Percentiles rank a stretch among this genome's conserved stretches.
Evolutionary conservation across 2,888 invertebrate genomes (phyloP).

Genomic region (Tetragonisca angustula): DNA sequence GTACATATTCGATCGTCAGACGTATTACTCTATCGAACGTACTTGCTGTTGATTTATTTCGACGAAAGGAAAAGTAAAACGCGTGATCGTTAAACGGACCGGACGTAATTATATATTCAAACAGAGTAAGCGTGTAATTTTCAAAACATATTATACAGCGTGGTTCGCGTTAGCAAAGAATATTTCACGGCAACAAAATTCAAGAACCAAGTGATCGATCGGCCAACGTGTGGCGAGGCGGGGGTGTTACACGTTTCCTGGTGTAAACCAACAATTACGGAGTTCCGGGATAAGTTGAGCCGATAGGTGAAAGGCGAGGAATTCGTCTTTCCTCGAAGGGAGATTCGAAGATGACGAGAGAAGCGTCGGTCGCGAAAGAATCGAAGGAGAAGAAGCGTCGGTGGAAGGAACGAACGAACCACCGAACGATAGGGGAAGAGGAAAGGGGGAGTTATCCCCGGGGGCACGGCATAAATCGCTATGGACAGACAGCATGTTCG

Average conservation of each 20-base stretch:
- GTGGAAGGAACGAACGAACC: conserved; percentile 42
- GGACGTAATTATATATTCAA: conserved; percentile 27
- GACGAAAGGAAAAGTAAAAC: neutral
- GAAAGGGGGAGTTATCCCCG: conserved; percentile 61
- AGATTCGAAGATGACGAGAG: conserved; percentile 58
- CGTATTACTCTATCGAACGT: neutral
- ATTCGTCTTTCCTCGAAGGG: conserved; percentile 69
- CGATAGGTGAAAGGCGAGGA: conserved; percentile 56
- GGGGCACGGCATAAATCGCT: conserved; percentile 77
- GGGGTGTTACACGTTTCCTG: conserved; percentile 55
- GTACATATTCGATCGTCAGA: neutral
- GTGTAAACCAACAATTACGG: conserved; percentile 66
- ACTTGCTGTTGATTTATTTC: neutral
- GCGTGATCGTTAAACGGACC: conserved; percentile 21
- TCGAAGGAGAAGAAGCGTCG: conserved; percentile 51
- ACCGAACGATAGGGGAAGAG: conserved; percentile 16
- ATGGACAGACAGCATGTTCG: conserved; percentile 81
- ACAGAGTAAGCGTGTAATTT: conserved; percentile 49
- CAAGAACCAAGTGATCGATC: conserved; percentile 62
- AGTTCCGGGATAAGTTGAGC: conserved; percentile 57
- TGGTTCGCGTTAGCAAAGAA: conserved; percentile 49
- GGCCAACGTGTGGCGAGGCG: neutral
- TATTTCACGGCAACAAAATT: conserved; percentile 47
- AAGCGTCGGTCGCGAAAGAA: conserved; percentile 34
- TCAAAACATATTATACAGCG: conserved; percentile 26